phyloP scores from a whole-genome alignment of 2,888 invertebrate genomes.

The Acronicta leporina region DNA sequence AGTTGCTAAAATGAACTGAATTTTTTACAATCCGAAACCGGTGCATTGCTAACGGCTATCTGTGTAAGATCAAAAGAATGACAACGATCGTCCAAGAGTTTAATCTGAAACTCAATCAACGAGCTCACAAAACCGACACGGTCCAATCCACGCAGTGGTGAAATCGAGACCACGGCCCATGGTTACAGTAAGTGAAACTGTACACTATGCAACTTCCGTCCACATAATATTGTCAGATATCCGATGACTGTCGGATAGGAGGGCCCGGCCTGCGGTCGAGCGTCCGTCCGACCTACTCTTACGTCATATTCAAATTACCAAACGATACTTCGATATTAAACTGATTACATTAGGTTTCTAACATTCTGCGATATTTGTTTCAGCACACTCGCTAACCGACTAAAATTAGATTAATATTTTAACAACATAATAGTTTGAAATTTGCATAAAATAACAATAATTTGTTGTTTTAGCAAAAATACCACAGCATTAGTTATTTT shows the following conservation, averaged over 20 bases:
- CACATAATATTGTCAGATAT: conserved; percentile 77
- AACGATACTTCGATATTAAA: conserved; percentile 20
- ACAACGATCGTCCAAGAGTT: conserved; percentile 58
- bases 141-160: conserved; percentile 73
- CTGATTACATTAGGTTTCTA: conserved; percentile 2
- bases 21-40: conserved; percentile 38
- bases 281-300: conserved; percentile 66
- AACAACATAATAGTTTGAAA: conserved; percentile 14
- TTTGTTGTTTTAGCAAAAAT: conserved; percentile 24
- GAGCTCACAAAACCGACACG: conserved; percentile 78
- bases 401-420: conserved; percentile 5
- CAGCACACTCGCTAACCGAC: neutral
- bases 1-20: conserved; percentile 18
- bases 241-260: conserved; percentile 72
- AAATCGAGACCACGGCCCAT: conserved; percentile 78
- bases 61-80: conserved; percentile 60
- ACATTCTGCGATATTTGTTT: conserved; percentile 5
- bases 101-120: conserved; percentile 84
- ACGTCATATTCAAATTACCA: conserved; percentile 55
- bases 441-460: too few relatives aligned
- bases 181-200: conserved; percentile 83
- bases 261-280: conserved; percentile 70
- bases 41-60: conserved; percentile 25
- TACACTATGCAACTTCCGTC: conserved; percentile 86
- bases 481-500: conserved; percentile 17